These are phyloP conservation scores for Sebastes fasciatus DNA, from an alignment of 2,113 vertebrate genomes.

Conservation along the genomic window DNA sequence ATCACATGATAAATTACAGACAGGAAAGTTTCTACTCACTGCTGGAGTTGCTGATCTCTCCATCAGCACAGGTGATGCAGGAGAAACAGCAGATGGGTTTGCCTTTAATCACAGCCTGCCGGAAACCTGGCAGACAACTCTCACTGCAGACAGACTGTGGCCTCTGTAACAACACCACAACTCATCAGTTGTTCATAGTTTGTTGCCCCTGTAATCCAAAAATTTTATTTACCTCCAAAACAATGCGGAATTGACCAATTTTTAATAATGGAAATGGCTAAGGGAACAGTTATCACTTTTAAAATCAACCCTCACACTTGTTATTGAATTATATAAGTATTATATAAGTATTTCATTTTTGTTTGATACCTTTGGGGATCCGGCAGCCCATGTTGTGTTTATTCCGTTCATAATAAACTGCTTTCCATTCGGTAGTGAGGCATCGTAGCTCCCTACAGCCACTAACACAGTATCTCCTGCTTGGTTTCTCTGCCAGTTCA, in stretches of 20 bases:
- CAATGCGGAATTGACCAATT: not conserved
- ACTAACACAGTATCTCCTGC: too few species aligned
- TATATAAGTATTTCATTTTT: too few species aligned
- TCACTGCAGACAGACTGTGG: constrained; percentile 84
- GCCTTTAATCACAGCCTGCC: constrained; percentile 81
- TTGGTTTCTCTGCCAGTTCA: too few species aligned
- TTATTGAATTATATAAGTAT: too few species aligned
- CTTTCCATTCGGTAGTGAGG: too few species aligned
- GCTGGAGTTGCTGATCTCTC: constrained; percentile 82
- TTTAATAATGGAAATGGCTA: not conserved
- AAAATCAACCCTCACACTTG: not conserved
- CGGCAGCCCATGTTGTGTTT: too few species aligned
- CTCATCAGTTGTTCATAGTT: constrained; percentile 18
- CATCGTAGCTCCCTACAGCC: too few species aligned
- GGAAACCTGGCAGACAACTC: constrained; percentile 81
- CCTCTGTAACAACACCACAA: constrained; percentile 72
- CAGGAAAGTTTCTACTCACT: constrained; percentile 67
- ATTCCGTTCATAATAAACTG: too few species aligned
- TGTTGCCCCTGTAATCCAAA: not conserved
- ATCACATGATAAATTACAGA: not conserved
- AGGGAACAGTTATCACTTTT: not conserved
- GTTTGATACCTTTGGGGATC: too few species aligned
- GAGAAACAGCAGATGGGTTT: constrained; percentile 86
- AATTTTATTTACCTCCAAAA: not conserved
- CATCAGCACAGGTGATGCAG: constrained; percentile 82